Conservation (phyloP, 2,888 invertebrate genomes). For the Lottia gigantea region DNA sequence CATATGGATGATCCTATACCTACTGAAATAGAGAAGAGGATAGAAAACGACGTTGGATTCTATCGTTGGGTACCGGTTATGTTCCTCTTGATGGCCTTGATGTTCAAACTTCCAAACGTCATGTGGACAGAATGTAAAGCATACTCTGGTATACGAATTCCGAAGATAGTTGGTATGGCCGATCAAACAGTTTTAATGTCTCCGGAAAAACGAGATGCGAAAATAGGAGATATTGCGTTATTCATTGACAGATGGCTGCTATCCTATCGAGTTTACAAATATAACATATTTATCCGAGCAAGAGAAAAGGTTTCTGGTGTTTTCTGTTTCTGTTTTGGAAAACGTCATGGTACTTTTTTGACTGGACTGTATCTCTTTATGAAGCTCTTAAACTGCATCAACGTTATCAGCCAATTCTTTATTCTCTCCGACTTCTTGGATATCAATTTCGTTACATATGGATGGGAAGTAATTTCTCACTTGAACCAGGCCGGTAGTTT, state of each 20-base stretch:
- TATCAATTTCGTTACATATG: slow-evolving; percentile 54
- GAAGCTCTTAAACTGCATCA: slow-evolving; percentile 59
- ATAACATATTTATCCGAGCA: slow-evolving; percentile 47
- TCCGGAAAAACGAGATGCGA: slow-evolving; percentile 26
- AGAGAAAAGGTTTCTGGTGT: slow-evolving; percentile 48
- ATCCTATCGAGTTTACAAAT: slow-evolving; percentile 36
- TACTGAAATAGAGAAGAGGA: slow-evolving; percentile 23
- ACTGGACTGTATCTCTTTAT: slow-evolving; percentile 59
- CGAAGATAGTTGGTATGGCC: slow-evolving; percentile 38
- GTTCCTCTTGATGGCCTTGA: slow-evolving; percentile 32
- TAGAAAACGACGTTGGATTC: slow-evolving; percentile 35
- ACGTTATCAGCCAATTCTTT: slow-evolving; percentile 63
- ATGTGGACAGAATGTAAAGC: slow-evolving; percentile 34
- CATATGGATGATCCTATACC: slow-evolving; percentile 36
- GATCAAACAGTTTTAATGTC: slow-evolving; percentile 30
- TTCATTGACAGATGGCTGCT: slow-evolving; percentile 36
- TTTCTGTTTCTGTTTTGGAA: slow-evolving; percentile 54
- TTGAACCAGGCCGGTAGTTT: slow-evolving; percentile 26
- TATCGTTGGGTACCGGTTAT: slow-evolving; percentile 39
- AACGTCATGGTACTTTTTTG: slow-evolving; percentile 60
- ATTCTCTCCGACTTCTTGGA: slow-evolving; percentile 57
- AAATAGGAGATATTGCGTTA: slow-evolving; percentile 29
- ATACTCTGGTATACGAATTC: slow-evolving; percentile 35
- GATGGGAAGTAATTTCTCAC: slow-evolving; percentile 48
- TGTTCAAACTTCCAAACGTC: slow-evolving; percentile 39